These are phyloP conservation scores for Galendromus occidentalis DNA, from an alignment of 1,140 invertebrate species.

Conservation along the genomic window DNA sequence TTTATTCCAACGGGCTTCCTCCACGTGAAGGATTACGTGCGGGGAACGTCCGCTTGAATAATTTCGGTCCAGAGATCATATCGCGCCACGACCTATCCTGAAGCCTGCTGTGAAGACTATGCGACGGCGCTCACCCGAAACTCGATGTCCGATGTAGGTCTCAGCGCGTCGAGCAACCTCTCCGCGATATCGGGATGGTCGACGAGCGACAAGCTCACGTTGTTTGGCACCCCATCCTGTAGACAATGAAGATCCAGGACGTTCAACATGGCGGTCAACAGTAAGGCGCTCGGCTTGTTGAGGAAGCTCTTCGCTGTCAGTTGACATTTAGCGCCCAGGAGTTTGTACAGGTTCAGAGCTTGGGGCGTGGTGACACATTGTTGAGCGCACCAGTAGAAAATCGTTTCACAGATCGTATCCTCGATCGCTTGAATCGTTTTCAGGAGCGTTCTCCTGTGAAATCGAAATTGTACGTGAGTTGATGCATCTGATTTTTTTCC, in stretches of 20 bases:
- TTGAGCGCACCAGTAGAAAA: conserved; percentile 5
- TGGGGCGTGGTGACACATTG: background rate
- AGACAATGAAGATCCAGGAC: background rate
- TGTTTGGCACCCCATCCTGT: background rate
- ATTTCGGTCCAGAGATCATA: no score
- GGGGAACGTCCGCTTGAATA: no score
- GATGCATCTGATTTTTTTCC: no score
- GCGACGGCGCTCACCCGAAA: no score
- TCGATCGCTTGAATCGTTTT: background rate
- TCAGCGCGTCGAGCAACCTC: background rate
- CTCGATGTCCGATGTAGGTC: no score
- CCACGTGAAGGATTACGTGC: no score
- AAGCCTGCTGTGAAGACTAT: no score
- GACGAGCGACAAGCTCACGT: background rate
- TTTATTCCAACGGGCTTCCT: no score
- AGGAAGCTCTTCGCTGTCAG: background rate
- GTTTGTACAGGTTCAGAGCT: background rate
- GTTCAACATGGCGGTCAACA: background rate
- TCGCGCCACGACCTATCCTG: no score
- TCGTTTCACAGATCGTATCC: background rate
- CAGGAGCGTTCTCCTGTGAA: background rate
- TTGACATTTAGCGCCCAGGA: background rate
- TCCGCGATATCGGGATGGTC: background rate
- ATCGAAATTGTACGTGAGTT: background rate
- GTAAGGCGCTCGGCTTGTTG: background rate